These are phyloP conservation scores for Lochmaea crataegi DNA, from an alignment of 2,888 invertebrate genomes.

Conservation along the genomic window DNA sequence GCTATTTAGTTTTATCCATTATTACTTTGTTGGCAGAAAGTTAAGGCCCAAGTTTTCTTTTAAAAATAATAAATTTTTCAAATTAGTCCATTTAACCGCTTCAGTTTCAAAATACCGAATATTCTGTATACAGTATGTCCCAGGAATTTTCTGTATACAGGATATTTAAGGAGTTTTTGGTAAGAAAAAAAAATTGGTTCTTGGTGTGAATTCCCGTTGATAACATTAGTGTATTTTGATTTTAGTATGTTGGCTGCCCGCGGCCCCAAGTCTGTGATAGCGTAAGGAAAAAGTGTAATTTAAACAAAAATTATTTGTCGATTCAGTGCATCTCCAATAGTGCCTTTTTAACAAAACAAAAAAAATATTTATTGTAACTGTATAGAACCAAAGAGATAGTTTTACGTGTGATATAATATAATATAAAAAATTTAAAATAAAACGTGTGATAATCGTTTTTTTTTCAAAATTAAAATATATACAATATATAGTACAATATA, in stretches of 20 bases:
- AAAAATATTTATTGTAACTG: slow-evolving; percentile 29
- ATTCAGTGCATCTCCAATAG: slow-evolving; percentile 44
- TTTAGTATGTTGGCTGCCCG: slow-evolving; percentile 34
- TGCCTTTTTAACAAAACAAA: slow-evolving; percentile 41
- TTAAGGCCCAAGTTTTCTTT: no score
- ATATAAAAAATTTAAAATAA: slow-evolving; percentile 8
- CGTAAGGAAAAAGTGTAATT: slow-evolving; percentile 34
- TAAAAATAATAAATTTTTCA: no score
- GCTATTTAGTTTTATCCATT: no score
- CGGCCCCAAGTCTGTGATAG: slow-evolving; percentile 49
- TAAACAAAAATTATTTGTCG: slow-evolving; percentile 35
- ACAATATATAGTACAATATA: slow-evolving; percentile 45
- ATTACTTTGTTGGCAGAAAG: no score
- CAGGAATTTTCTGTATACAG: no score
- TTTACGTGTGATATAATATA: slow-evolving; percentile 39
- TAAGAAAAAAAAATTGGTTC: no score
- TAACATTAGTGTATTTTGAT: slow-evolving; percentile 27
- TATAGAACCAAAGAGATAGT: slow-evolving; percentile 45
- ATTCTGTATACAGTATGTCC: no score
- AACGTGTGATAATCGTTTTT: slow-evolving; percentile 45
- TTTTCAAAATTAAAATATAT: neutral
- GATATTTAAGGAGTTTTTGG: no score
- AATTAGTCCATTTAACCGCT: no score
- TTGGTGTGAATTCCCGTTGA: neutral
- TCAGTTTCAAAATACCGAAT: no score